Evolutionary conservation across 2,888 invertebrate species (phyloP).

Genomic region (Lithodes maja): DNA sequence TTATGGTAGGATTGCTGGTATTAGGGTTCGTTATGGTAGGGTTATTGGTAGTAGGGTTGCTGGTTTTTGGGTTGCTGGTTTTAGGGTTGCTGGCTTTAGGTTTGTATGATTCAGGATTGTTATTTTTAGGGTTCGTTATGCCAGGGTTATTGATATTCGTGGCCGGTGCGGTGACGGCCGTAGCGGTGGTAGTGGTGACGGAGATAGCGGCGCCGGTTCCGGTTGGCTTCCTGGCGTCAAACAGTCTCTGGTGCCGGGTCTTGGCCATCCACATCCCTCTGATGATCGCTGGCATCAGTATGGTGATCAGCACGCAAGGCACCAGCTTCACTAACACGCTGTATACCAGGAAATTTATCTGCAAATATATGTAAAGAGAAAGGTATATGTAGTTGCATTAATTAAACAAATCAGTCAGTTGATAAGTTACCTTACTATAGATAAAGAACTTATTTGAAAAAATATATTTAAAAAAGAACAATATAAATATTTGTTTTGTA

Average conservation of each 20-base stretch:
- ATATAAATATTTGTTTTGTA: too few relatives aligned
- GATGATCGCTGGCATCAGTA: slow-evolving; percentile 73
- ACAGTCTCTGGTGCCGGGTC: slow-evolving; percentile 46
- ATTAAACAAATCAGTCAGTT: too few relatives aligned
- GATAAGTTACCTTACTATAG: too few relatives aligned
- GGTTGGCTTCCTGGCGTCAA: slow-evolving; percentile 15
- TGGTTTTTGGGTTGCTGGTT: neutral
- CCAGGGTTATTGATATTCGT: neutral
- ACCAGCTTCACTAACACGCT: slow-evolving; percentile 93
- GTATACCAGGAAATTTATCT: slow-evolving; percentile 91
- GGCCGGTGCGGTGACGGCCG: neutral
- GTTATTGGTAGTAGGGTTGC: neutral
- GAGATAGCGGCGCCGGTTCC: neutral
- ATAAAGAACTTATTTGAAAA: too few relatives aligned
- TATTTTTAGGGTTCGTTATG: too few relatives aligned
- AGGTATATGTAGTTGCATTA: too few relatives aligned
- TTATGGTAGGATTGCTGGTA: too few relatives aligned
- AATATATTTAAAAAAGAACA: too few relatives aligned
- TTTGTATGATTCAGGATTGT: too few relatives aligned
- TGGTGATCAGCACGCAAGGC: slow-evolving; percentile 90
- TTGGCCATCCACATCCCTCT: slow-evolving; percentile 67
- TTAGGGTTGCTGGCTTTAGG: neutral
- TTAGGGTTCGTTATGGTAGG: too few relatives aligned
- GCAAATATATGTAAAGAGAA: slow-evolving; percentile 57
- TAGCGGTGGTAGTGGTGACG: neutral